phyloP scores from a whole-genome alignment of 2,113 vertebrate genomes.

The Charina bottae region DNA sequence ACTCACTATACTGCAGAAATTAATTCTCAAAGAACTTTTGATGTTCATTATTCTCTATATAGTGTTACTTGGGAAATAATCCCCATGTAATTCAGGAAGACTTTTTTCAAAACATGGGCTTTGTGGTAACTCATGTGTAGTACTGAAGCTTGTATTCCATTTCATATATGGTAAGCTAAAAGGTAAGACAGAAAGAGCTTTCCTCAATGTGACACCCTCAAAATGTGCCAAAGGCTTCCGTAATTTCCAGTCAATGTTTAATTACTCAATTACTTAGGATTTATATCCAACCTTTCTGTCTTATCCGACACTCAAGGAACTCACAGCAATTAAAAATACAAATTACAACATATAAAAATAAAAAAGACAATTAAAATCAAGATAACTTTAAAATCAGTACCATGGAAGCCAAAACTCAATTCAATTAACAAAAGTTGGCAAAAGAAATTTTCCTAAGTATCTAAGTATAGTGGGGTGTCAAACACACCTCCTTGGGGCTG shows the following conservation, averaged over 20 bases:
- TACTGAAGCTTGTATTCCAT: not conserved
- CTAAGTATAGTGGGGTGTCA: not conserved
- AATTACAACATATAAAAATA: not conserved
- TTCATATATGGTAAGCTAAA: not conserved
- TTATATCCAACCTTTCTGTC: not conserved
- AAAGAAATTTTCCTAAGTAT: not conserved
- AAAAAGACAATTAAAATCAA: not conserved
- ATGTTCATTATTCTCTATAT: not conserved
- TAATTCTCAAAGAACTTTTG: not conserved
- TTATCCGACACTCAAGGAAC: not conserved
- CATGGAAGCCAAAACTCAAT: not conserved
- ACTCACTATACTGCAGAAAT: not conserved
- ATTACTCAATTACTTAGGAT: not conserved
- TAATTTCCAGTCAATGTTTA: not conserved
- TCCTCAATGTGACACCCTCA: not conserved
- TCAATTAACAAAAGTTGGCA: not conserved
- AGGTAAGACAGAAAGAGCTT: not conserved
- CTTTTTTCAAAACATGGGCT: not conserved
- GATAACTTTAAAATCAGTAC: not conserved
- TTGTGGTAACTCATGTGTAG: not conserved
- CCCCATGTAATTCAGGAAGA: not conserved
- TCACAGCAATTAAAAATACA: not conserved
- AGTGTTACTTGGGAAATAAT: not conserved
- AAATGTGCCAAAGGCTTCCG: not conserved
- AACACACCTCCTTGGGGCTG: not conserved